Percentiles rank a stretch among this genome's conserved stretches.
Conservation (phyloP, 2,113 vertebrate species). For the Passer domesticus region DNA sequence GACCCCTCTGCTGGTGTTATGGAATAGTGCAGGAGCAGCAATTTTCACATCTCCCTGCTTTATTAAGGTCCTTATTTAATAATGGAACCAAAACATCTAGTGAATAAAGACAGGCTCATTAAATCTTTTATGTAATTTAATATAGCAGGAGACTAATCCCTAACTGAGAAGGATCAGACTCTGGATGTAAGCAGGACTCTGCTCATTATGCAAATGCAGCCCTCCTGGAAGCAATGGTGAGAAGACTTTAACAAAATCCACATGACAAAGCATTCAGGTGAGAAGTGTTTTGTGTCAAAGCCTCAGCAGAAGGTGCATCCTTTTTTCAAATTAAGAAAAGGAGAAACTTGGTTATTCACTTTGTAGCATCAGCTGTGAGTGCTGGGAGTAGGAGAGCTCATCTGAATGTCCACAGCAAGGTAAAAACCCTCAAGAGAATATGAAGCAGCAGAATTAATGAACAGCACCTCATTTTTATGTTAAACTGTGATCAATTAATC, state of each 20-base stretch:
- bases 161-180: background rate
- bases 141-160: background rate
- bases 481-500: background rate
- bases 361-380: background rate
- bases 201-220: background rate
- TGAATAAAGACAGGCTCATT: slow-evolving; percentile 12
- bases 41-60: background rate
- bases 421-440: background rate
- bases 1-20: slow-evolving; percentile 52
- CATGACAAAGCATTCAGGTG: background rate
- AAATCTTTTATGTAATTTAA: slow-evolving; percentile 18
- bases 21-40: background rate
- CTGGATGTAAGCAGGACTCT: background rate
- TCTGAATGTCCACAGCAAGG: background rate
- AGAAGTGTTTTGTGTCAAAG: background rate
- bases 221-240: background rate
- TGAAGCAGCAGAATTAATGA: background rate
- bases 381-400: background rate
- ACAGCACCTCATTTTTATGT: background rate
- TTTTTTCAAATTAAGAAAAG: background rate
- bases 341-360: background rate
- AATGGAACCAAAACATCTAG: background rate
- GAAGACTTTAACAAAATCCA: background rate
- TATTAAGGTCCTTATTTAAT: slow-evolving; percentile 1
- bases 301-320: background rate